Conservation (phyloP, 2,888 invertebrate species). For the Agelastica alni region DNA sequence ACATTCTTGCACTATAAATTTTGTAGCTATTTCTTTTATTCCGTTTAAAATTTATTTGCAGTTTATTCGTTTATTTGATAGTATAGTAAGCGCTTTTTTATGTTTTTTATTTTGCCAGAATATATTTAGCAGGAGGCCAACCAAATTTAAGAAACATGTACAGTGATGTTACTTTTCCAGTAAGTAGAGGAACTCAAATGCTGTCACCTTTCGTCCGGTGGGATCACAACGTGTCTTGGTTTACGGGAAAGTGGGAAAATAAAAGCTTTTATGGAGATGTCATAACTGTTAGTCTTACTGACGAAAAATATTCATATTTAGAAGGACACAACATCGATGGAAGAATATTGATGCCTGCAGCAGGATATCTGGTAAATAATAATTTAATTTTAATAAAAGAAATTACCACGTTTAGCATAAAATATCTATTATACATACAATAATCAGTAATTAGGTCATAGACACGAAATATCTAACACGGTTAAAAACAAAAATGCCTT, state of each 20-base stretch:
- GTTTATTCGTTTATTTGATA: too few species aligned
- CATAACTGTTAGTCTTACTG: conserved; percentile 71
- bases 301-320: conserved; percentile 31
- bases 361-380: conserved; percentile 55
- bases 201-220: conserved; percentile 80
- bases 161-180: conserved; percentile 73
- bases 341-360: conserved; percentile 63
- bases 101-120: conserved; percentile 54
- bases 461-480: too few species aligned
- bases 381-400: too few species aligned
- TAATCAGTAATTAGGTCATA: too few species aligned
- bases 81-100: too few species aligned
- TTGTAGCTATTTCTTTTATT: too few species aligned
- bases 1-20: too few species aligned
- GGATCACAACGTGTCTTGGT: conserved; percentile 83
- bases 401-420: too few species aligned
- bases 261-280: conserved; percentile 74
- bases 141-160: conserved; percentile 77
- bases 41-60: too few species aligned
- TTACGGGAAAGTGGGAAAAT: conserved; percentile 69
- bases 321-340: conserved; percentile 45
- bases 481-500: too few species aligned
- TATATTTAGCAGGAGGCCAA: conserved; percentile 77
- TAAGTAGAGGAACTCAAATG: conserved; percentile 82
- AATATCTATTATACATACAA: too few species aligned